A percentile compares a stretch with the other conserved stretches of the same genome.
phyloP scores from a whole-genome alignment of 2,797 vertebrate species.

The Tiaroga cobitis region DNA sequence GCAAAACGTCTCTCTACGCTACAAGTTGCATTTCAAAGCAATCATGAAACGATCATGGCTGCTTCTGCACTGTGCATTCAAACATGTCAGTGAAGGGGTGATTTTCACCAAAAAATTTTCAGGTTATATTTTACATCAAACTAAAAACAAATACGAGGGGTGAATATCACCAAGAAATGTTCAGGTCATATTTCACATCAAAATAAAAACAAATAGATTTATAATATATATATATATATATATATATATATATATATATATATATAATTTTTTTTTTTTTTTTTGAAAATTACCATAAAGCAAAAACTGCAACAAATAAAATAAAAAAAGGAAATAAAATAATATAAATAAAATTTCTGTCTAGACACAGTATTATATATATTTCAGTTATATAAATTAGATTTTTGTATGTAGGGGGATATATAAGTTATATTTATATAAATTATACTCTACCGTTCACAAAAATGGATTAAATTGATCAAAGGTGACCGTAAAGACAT shows the following conservation, averaged over 20 bases:
- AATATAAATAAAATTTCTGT: neutral
- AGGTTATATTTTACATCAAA: neutral
- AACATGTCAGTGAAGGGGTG: neutral
- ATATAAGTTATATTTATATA: no score
- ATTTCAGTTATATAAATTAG: neutral
- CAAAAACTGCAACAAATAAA: no score
- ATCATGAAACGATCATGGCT: neutral
- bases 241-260: no score
- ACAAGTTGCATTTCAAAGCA: slow-evolving; percentile 38
- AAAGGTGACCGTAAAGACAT: neutral
- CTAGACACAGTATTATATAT: neutral
- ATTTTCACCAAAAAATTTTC: neutral
- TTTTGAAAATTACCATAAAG: neutral
- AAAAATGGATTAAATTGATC: neutral
- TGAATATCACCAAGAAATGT: neutral
- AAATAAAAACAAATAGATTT: no score
- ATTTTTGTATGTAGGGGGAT: neutral
- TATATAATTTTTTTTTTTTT: no score
- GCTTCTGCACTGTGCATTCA: neutral
- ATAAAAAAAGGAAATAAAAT: neutral
- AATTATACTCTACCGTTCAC: neutral
- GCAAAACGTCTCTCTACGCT: slow-evolving; percentile 35
- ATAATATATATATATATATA: no score
- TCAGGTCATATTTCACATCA: no score
- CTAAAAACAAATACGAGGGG: neutral